phyloP scores from a whole-genome alignment of 2,888 invertebrate species.

The Rotaria socialis region DNA sequence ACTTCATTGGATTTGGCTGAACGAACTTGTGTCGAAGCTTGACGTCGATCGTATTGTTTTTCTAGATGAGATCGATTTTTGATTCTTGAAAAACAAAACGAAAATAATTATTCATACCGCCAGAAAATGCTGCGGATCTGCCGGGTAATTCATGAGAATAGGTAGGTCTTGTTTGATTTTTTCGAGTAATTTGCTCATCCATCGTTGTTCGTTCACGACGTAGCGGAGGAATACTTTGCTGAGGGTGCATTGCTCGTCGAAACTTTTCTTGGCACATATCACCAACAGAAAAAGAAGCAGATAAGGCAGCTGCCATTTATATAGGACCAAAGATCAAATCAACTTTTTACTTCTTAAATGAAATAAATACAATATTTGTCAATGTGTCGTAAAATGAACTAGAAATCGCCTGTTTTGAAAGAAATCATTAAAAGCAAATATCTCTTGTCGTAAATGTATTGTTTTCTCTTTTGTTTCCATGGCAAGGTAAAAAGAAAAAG shows the following conservation, averaged over 20 bases:
- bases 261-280: background rate
- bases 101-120: background rate
- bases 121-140: background rate
- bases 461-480: no score
- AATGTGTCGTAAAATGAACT: no score
- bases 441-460: no score
- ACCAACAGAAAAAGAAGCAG: background rate
- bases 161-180: background rate
- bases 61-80: background rate
- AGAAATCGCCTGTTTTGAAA: no score
- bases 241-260: background rate
- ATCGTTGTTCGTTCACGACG: background rate
- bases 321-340: background rate
- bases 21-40: background rate
- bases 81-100: background rate
- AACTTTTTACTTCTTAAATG: background rate
- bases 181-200: background rate
- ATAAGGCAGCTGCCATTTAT: background rate
- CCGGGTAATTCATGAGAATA: background rate
- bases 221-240: conserved; percentile 9
- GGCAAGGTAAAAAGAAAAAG: no score
- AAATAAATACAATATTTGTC: background rate
- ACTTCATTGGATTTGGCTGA: conserved; percentile 3
- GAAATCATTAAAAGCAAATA: no score
- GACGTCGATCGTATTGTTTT: conserved; percentile 24